phyloP scores from a whole-genome alignment of 2,797 vertebrate genomes.

The Chloroceryle inda region DNA sequence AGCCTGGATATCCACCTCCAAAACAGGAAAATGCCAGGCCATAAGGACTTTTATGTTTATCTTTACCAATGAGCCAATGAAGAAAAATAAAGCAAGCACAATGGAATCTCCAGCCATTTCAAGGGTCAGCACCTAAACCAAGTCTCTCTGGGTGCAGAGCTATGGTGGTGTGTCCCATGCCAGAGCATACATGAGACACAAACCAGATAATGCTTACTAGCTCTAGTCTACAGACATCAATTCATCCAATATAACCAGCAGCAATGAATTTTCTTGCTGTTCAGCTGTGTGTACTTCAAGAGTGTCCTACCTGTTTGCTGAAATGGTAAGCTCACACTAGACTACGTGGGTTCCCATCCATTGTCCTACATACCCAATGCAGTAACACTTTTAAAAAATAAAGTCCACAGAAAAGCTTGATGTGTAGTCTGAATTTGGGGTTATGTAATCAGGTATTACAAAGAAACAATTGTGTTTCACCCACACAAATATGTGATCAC shows the following conservation, averaged over 20 bases:
- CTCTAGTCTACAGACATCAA: background rate
- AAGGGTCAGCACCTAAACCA: background rate
- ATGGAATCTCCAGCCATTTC: background rate
- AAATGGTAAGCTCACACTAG: background rate
- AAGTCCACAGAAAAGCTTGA: background rate
- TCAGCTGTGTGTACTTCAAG: background rate
- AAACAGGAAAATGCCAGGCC: background rate
- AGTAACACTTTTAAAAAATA: background rate
- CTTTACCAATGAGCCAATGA: background rate
- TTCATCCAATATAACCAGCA: background rate
- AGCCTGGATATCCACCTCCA: background rate
- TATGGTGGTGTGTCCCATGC: background rate
- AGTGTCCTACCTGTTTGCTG: background rate
- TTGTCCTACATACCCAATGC: background rate
- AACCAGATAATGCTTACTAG: background rate
- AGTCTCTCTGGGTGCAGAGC: background rate
- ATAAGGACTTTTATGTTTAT: background rate
- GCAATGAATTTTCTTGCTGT: background rate
- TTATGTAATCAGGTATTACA: background rate
- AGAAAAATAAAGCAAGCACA: background rate
- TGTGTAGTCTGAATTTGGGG: background rate
- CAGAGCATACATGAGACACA: background rate
- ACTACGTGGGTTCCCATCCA: background rate
- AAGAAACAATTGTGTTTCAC: background rate
- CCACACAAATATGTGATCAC: background rate